Evolutionary conservation across 2,888 invertebrate species (phyloP).

Genomic region (Diloba caeruleocephala): DNA sequence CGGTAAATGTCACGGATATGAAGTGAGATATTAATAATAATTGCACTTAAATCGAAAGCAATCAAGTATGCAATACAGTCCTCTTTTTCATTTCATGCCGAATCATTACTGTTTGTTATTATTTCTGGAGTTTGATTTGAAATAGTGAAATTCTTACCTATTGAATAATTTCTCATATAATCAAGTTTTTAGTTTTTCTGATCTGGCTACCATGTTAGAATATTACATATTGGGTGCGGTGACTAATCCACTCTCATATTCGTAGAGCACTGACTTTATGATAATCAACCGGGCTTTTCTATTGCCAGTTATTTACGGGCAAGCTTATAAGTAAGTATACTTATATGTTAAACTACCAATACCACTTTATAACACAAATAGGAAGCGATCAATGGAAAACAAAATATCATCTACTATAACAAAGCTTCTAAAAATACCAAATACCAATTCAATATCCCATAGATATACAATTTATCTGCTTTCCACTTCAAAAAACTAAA

Average conservation of each 20-base stretch:
- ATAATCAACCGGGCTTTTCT: constrained; percentile 16
- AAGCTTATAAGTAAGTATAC: no score
- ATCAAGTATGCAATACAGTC: constrained; percentile 44
- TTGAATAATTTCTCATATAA: constrained; percentile 33
- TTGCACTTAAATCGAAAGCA: constrained; percentile 40
- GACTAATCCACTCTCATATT: constrained; percentile 10
- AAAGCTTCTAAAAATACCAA: constrained; percentile 8
- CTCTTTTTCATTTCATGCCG: constrained; percentile 41
- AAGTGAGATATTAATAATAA: constrained; percentile 46
- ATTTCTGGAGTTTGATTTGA: constrained; percentile 27
- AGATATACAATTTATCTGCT: no score
- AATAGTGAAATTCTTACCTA: no score
- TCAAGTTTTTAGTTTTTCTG: constrained; percentile 21
- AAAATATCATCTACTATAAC: no score
- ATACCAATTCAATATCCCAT: no score
- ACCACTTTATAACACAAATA: no score
- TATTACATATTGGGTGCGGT: constrained; percentile 21
- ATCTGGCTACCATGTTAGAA: constrained; percentile 26
- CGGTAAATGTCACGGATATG: constrained; percentile 47
- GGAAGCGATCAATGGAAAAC: no score
- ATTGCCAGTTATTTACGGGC: constrained; percentile 13
- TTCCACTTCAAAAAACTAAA: no score
- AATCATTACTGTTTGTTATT: constrained; percentile 48
- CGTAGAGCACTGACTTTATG: constrained; percentile 15
- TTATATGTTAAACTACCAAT: no score